Evolutionary conservation across 2,797 vertebrate species (phyloP), one percentile per base, ranked within the genome.

Genomic region (Pristis pectinata): DNA sequence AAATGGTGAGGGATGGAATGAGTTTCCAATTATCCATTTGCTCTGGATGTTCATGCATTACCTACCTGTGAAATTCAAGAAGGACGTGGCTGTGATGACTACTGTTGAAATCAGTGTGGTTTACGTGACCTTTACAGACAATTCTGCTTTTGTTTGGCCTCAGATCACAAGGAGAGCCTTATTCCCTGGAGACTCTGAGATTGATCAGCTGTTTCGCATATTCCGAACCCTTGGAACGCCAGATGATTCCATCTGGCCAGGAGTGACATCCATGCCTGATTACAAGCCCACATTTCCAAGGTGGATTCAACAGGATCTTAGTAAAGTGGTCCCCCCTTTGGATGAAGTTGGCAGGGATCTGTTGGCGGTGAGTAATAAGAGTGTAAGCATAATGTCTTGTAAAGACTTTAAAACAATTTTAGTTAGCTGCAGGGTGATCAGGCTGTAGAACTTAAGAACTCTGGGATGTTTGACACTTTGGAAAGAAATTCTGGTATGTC

Each of bases 241-340:
- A 0, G 99, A 99, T 87, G 99, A 99, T 95, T 96, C 95, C 0
- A 96, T 97, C 74, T 99, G 99, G 99, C 98, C 98, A 0, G 98
- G 99, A 41, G 98, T 99, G 95, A 99, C 98, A 0, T 97, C 98
- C 0, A 98, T 99, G 98, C 98, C 99, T 0, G 99, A 99, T 95
- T 99, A 99, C 96, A 99, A 99, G 94, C 97, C 98, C 0, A 98
- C 98, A 74, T 99, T 99, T 95, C 99, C 99, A 8, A 98, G 98
- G 95, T 99, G 99, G 99, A 98, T 98, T 2, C 97, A 97, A 19
- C 99, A 99, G 96, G 99, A 99, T 70, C 97, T 99, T 85, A 96
- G 97, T 95, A 99, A 99, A 96, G 98, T 99, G 74, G 98, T 98
- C 85, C 99, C 98, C 0, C 97, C 98, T 0, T 97, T 99, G 41